phyloP scores from a whole-genome alignment of 2,113 vertebrate species.

The Notiomystis cincta region DNA sequence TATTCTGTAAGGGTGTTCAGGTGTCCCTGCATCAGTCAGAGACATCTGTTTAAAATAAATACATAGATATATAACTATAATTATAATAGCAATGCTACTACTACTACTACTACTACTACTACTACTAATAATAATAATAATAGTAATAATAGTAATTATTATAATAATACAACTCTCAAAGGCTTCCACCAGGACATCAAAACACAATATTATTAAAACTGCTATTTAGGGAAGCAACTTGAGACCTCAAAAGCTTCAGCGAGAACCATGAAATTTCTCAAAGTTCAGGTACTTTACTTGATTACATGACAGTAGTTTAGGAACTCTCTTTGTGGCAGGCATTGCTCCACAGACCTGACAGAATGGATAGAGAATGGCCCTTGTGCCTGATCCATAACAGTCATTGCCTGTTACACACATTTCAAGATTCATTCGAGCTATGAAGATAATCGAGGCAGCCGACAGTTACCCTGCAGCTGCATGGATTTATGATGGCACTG shows the following conservation, averaged over 20 bases:
- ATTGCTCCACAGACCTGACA: conserved; percentile 81
- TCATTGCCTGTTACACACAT: conserved; percentile 99
- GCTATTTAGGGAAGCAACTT: accelerated
- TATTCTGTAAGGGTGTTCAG: neutral
- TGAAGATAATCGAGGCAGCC: conserved; percentile 99
- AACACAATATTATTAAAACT: neutral
- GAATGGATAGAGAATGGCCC: conserved; percentile 89
- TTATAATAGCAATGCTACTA: no score
- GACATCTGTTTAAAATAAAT: neutral
- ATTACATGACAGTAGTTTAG: conserved; percentile 86
- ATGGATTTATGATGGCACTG: conserved; percentile 99
- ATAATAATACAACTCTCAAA: neutral
- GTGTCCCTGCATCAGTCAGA: neutral
- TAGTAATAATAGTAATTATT: no score
- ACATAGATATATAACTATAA: neutral
- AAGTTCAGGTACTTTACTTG: conserved; percentile 87
- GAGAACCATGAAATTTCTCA: conserved; percentile 69
- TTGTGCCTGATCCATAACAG: conserved; percentile 99
- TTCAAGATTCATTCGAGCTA: conserved; percentile 99
- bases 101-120: no score
- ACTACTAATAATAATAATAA: no score
- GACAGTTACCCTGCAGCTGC: conserved; percentile 99
- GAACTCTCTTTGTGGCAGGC: conserved; percentile 82
- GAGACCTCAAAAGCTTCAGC: neutral
- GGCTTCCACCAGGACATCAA: neutral